These are phyloP conservation scores for Drosophila dunni DNA, from an alignment of 1,140 invertebrate genomes.

Conservation along the genomic window DNA sequence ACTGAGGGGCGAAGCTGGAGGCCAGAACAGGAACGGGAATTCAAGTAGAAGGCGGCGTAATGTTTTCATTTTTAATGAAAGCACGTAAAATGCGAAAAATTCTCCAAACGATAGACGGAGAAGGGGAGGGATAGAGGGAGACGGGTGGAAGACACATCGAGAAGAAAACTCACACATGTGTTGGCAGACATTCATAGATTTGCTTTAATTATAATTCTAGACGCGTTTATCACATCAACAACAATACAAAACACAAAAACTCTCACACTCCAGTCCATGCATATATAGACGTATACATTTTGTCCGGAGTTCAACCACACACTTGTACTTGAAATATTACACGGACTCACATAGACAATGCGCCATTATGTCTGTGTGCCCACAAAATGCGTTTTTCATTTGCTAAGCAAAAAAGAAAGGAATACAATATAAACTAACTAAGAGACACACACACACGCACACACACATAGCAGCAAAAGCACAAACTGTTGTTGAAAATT, in stretches of 20 bases:
- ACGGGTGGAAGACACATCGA: neutral
- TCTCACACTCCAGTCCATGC: neutral
- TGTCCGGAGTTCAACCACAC: slow-evolving; percentile 31
- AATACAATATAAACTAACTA: slow-evolving; percentile 26
- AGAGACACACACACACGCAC: slow-evolving; percentile 17
- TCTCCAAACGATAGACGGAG: slow-evolving; percentile 27
- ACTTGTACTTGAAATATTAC: slow-evolving; percentile 78
- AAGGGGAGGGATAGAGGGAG: neutral
- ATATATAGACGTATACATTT: slow-evolving; percentile 5
- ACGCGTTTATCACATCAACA: slow-evolving; percentile 83
- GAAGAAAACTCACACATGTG: slow-evolving; percentile 9
- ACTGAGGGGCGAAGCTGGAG: neutral
- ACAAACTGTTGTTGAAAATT: slow-evolving; percentile 58
- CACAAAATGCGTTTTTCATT: slow-evolving; percentile 80
- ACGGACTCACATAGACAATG: slow-evolving; percentile 33
- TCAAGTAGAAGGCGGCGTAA: slow-evolving; percentile 61
- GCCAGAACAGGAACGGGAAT: slow-evolving; percentile 1
- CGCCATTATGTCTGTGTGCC: slow-evolving; percentile 59
- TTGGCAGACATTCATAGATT: slow-evolving; percentile 71
- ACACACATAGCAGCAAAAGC: slow-evolving; percentile 2
- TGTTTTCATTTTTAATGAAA: slow-evolving; percentile 84
- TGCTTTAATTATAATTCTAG: slow-evolving; percentile 83
- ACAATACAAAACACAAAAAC: slow-evolving; percentile 55
- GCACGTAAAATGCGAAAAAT: slow-evolving; percentile 82
- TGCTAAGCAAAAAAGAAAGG: slow-evolving; percentile 39